Conservation (phyloP, 2,888 invertebrate species). For the Trachelus tabidus region DNA sequence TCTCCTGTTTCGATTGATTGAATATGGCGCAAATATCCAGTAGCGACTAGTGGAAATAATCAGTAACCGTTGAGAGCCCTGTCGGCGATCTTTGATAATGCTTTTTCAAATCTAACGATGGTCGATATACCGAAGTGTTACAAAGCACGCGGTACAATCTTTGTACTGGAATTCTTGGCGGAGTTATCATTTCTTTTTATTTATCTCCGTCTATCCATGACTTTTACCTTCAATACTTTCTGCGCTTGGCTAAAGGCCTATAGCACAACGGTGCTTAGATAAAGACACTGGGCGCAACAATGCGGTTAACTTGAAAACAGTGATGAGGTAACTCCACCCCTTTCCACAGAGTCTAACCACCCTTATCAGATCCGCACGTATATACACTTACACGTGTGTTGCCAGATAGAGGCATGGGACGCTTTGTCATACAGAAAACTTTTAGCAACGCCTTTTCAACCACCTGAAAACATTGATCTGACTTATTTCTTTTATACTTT, state of each 20-base stretch:
- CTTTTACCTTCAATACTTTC: not conserved
- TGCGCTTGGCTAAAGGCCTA: not conserved
- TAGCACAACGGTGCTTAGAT: not conserved
- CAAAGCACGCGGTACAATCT: not conserved
- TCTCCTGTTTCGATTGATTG: not conserved
- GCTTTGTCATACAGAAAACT: not conserved
- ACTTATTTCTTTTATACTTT: not conserved
- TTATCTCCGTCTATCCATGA: not conserved
- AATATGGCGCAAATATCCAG: not conserved
- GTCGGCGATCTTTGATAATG: not conserved
- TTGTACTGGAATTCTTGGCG: not conserved
- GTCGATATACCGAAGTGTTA: not conserved
- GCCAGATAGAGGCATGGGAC: not conserved
- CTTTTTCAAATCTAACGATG: not conserved
- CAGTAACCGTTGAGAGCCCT: not conserved
- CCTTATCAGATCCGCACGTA: not conserved
- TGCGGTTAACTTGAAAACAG: conserved; percentile 25
- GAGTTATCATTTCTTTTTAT: not conserved
- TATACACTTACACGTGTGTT: not conserved
- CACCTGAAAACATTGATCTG: not conserved
- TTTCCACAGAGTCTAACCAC: conserved; percentile 23
- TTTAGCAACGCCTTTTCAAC: not conserved
- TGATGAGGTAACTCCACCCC: conserved; percentile 24
- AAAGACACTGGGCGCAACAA: conserved; percentile 11
- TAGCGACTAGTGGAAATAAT: not conserved